Conservation (phyloP, 1,140 invertebrate species). For the Drosophila mojavensis region DNA sequence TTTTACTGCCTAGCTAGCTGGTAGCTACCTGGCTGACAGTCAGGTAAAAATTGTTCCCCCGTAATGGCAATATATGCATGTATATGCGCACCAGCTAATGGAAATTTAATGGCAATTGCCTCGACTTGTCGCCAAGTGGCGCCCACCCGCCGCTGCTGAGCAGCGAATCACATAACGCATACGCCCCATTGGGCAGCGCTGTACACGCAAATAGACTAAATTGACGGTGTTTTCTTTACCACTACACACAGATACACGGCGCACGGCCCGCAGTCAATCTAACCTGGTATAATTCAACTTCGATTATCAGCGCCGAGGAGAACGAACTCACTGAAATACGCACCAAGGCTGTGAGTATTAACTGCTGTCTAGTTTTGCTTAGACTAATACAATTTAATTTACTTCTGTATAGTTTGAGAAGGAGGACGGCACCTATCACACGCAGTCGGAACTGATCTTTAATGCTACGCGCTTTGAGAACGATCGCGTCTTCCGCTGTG, state of each 20-base stretch:
- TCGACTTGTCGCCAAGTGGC: neutral
- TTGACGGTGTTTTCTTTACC: slow-evolving; percentile 11
- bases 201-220: neutral
- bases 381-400: neutral
- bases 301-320: slow-evolving; percentile 85
- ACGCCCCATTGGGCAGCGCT: slow-evolving; percentile 14
- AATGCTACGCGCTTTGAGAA: slow-evolving; percentile 93
- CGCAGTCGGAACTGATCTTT: slow-evolving; percentile 90
- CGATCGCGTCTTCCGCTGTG: slow-evolving; percentile 90
- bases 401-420: slow-evolving; percentile 62
- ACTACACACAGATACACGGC: slow-evolving; percentile 85
- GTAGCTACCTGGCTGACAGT: neutral
- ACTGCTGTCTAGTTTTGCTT: no score
- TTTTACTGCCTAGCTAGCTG: slow-evolving; percentile 38
- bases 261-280: slow-evolving; percentile 92
- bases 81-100: slow-evolving; percentile 53
- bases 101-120: slow-evolving; percentile 59
- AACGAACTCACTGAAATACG: slow-evolving; percentile 72
- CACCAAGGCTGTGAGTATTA: slow-evolving; percentile 65
- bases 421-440: slow-evolving; percentile 90
- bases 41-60: slow-evolving; percentile 25
- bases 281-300: slow-evolving; percentile 92
- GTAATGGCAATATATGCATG: slow-evolving; percentile 40
- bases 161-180: slow-evolving; percentile 9
- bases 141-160: no score